Evolutionary conservation across 2,797 vertebrate species (phyloP), one percentile per base, ranked within the genome.

Genomic region (Pangasius mekongensis): DNA sequence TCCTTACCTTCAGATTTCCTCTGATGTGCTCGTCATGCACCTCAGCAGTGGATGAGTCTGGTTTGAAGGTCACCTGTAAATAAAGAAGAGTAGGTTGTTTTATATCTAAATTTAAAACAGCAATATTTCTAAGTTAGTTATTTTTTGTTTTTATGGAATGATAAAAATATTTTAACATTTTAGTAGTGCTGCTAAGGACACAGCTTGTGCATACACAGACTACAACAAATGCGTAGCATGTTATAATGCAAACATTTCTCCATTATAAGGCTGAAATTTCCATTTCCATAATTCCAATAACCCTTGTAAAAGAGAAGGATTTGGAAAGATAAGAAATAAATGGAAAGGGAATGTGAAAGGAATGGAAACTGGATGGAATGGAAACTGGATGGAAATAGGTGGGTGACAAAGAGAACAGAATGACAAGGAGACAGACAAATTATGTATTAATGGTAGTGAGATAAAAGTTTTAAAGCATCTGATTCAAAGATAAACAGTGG

Each of bases 11-110:
- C 60, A 97, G 91, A 89, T 94, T 93, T 73, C 96, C 96, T 95
- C 95, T 96, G 93, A 97, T 96, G 94, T 96, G 94, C 85, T 97
- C 96, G 91, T 97, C 96, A 7, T 97, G 96, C 74, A 97, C 96
- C 94, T 96, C 96, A 1, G 94, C 94, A 11, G 96, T 96, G 71
- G 96, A 95, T 80, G 95, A 94, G 91, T 96, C 95, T 84, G 94
- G 94, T 93, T 95, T 97, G 94, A 97, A 97, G 94, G 96, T 97
- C 93, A 97, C 96, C 96, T 97, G 92, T 84, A 78, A 56, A 49
- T 3, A 9, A 78, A 27, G n/a, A 52, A 39, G 16, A 9, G 1
- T 5, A 24, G 7, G 24, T 76, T 76, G 24, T 49, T 47, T 49
- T 74, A 47, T 74, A 27, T 47, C 9, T 14, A 76, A 49, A 47